A percentile compares a stretch with the other conserved stretches of the same genome.
phyloP scores from a whole-genome alignment of 1,140 invertebrate genomes.

The Gonioctena quinquepunctata region DNA sequence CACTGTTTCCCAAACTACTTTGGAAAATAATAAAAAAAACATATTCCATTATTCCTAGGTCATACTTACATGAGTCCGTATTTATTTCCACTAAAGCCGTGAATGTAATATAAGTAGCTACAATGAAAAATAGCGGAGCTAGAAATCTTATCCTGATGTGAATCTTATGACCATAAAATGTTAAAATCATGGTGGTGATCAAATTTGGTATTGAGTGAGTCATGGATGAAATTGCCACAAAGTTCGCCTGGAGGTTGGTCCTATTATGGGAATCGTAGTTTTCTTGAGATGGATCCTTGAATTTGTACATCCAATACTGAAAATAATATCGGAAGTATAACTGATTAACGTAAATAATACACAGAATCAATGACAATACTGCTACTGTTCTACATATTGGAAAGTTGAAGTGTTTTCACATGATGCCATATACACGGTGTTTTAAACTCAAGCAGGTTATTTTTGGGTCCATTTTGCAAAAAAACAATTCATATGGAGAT shows the following conservation, averaged over 20 bases:
- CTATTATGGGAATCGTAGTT: neutral
- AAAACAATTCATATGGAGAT: no score
- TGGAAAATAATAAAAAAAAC: no score
- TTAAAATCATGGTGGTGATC: neutral
- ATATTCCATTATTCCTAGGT: no score
- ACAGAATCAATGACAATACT: no score
- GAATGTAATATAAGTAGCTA: neutral
- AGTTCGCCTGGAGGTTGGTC: neutral
- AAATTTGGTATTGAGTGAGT: neutral
- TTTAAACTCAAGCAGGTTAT: no score
- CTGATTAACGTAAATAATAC: no score
- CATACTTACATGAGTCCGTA: slow-evolving; percentile 14
- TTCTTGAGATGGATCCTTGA: neutral
- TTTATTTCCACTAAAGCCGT: neutral
- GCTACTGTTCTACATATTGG: no score
- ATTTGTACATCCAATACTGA: slow-evolving; percentile 19
- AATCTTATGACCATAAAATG: slow-evolving; percentile 3
- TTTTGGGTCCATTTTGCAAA: no score
- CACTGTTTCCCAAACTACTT: no score
- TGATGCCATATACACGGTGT: no score
- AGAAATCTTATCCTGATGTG: neutral
- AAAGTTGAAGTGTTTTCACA: no score
- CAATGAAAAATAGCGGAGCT: neutral
- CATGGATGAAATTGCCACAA: neutral
- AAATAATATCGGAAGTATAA: no score